phyloP scores from a whole-genome alignment of 2,797 vertebrate species.

The Sebastes diaconus region DNA sequence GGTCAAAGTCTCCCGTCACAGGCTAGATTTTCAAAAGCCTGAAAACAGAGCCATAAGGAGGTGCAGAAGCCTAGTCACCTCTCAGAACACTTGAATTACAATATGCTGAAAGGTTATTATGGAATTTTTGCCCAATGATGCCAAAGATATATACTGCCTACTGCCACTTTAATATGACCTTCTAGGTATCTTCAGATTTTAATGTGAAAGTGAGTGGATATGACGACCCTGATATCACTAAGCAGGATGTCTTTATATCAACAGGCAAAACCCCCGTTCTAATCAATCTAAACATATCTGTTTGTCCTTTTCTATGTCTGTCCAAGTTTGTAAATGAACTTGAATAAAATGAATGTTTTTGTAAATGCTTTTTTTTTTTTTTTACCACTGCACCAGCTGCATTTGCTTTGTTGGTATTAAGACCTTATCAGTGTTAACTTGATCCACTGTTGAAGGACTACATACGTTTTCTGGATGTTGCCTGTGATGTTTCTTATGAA shows the following conservation, averaged over 20 bases:
- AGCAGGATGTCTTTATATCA: background rate
- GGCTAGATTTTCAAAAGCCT: too few species aligned
- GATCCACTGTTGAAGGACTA: background rate
- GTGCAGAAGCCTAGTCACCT: too few species aligned
- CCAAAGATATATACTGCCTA: too few species aligned
- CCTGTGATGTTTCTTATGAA: background rate
- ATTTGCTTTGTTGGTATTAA: background rate
- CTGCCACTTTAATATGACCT: background rate
- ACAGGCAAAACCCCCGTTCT: background rate
- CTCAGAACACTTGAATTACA: too few species aligned
- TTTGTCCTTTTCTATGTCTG: background rate
- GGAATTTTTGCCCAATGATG: rapidly evolving
- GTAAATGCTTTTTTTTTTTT: background rate
- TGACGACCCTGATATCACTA: background rate
- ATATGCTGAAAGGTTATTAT: too few species aligned
- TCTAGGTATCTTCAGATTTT: background rate
- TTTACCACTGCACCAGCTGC: background rate
- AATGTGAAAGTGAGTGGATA: background rate
- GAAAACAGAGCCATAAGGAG: too few species aligned
- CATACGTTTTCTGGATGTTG: background rate
- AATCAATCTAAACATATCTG: background rate
- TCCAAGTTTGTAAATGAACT: background rate
- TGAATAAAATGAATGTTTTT: background rate
- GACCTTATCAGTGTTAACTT: background rate
- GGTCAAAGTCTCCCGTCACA: too few species aligned